These are phyloP conservation scores for Eudemis profundana DNA, from an alignment of 2,888 invertebrate species.

Conservation along the genomic window DNA sequence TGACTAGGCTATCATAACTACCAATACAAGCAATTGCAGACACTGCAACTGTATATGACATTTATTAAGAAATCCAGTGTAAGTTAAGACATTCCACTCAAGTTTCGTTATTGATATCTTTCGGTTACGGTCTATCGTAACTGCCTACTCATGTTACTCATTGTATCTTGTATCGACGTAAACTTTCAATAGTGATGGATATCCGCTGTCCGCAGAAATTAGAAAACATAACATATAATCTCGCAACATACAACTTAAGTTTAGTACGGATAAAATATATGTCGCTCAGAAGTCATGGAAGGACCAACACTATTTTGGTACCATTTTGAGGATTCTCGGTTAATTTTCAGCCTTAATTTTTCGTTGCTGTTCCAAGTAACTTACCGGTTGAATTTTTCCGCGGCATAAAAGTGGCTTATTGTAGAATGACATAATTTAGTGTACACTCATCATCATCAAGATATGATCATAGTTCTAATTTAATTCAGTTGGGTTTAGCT, in stretches of 20 bases:
- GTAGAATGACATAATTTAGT: too few relatives aligned
- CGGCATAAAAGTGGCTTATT: too few relatives aligned
- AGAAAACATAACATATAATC: background rate
- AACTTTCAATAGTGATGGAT: conserved; percentile 19
- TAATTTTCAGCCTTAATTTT: too few relatives aligned
- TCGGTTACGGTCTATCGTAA: conserved; percentile 20
- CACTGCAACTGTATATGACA: conserved; percentile 9
- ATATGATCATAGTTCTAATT: too few relatives aligned
- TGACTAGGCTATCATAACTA: background rate
- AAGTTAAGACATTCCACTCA: conserved; percentile 18
- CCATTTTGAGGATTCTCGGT: too few relatives aligned
- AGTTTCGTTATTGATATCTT: conserved; percentile 27
- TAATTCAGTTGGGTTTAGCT: too few relatives aligned
- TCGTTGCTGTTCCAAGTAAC: too few relatives aligned
- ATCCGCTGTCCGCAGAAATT: conserved; percentile 18
- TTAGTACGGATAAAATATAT: too few relatives aligned
- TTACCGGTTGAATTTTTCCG: too few relatives aligned
- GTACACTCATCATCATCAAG: too few relatives aligned
- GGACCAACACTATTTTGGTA: too few relatives aligned
- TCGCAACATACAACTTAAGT: background rate
- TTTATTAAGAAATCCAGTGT: conserved; percentile 29
- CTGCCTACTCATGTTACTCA: conserved; percentile 13
- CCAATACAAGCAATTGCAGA: background rate
- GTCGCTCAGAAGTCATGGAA: too few relatives aligned
- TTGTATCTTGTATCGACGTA: conserved; percentile 6